Base-by-base conservation (phyloP, 2,113 vertebrate species). In the Entomyzon cyanotis region DNA sequence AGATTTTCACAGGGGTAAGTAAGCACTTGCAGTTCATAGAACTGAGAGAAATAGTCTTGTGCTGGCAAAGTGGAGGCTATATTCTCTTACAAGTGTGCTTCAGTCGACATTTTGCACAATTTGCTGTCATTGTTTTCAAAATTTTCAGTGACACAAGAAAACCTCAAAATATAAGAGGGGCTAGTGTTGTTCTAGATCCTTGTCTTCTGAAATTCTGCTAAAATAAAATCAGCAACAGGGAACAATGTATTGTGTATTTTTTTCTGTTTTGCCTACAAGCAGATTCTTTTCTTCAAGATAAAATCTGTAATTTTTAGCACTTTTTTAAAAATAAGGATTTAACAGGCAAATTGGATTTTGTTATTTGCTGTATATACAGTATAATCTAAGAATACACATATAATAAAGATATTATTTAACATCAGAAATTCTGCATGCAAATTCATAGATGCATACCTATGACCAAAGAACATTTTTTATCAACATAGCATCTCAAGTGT, bases 161-260 rank as follows among this genome's bases (percentile, higher is more conserved):
- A 2, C 0, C 3, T 5, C 16, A 9, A 68, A 65, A 52, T n/a
- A 11, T 35, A 83, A 63, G 55, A 62, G 22, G 2, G 5, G 2
- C 0, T 44, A 41, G 7, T 33, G 16, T 46, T 81, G 18, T 25
- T 37, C 44, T 59, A 70, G 17, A 65, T 39, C 1, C 2, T 59
- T 63, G 67, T 79, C 23, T 78, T 75, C 42, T 44, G 56, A 62
- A 76, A 76, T 80, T 92, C 18, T 88, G 10, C 33, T 70, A 19
- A 16, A 67, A 9, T 18, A 23, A 74, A 91, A 69, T 59, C 17
- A 56, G 11, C 19, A 60, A 13, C 10, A 17, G 14, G 8, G 21
- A 91, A 64, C 8, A 79, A 60, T 11, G 7, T 2, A 30, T 24
- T 30, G 35, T 30, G 4, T 6, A 6, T 4, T 22, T 52, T 78